Conservation (phyloP, 2,797 vertebrate genomes). For the Chelon labrosus region DNA sequence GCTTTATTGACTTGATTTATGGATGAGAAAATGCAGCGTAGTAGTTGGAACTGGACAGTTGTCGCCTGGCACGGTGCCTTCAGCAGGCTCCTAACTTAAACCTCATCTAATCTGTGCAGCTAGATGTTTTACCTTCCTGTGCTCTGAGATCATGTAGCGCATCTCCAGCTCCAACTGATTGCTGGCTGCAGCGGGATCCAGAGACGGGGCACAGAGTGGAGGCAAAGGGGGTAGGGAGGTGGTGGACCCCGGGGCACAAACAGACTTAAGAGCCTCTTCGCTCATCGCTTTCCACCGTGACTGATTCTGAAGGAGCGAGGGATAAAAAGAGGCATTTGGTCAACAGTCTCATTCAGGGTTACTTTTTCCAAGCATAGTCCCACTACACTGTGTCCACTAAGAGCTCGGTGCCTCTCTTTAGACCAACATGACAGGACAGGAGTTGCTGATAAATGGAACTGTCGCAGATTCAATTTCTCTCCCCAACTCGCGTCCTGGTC, state of each 20-base stretch:
- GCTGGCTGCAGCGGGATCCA: slow-evolving; percentile 89
- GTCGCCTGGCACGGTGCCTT: background rate
- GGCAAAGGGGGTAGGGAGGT: slow-evolving; percentile 89
- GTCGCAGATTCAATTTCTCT: slow-evolving; percentile 27
- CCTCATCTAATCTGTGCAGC: background rate
- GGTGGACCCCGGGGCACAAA: slow-evolving; percentile 89
- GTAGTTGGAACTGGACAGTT: background rate
- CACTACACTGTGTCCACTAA: background rate
- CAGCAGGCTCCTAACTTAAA: background rate
- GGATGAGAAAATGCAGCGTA: too few species aligned
- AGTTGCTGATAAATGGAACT: slow-evolving; percentile 26
- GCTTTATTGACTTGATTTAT: background rate
- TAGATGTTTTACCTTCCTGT: slow-evolving; percentile 91
- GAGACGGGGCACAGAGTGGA: slow-evolving; percentile 88
- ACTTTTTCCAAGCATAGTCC: slow-evolving; percentile 1
- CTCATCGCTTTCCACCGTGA: slow-evolving; percentile 99
- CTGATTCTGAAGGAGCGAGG: slow-evolving; percentile 83
- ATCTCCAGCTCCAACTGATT: slow-evolving; percentile 95
- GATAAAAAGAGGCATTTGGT: background rate
- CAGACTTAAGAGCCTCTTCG: slow-evolving; percentile 93
- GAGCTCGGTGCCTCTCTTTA: slow-evolving; percentile 18
- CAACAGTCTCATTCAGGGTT: background rate
- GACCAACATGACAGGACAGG: slow-evolving; percentile 15
- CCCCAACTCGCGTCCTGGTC: background rate
- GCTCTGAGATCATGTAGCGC: slow-evolving; percentile 90